phyloP scores from a whole-genome alignment of 2,888 invertebrate species.

The Drosophila kanekoi region DNA sequence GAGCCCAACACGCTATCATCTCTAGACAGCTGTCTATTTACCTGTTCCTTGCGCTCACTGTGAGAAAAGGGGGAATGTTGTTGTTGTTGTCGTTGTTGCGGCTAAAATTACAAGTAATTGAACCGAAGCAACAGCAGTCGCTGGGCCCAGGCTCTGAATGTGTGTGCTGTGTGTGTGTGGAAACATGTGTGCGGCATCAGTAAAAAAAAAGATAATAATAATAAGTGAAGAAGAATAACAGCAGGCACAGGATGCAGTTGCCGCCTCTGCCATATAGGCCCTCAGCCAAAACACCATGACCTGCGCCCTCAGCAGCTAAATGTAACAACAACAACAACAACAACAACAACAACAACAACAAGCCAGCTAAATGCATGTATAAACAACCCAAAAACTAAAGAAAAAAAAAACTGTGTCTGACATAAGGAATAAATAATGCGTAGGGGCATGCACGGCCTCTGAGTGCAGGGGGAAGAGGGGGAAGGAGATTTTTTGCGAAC shows the following conservation, averaged over 20 bases:
- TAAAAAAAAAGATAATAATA: constrained; percentile 23
- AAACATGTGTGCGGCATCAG: constrained; percentile 62
- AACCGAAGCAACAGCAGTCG: constrained; percentile 54
- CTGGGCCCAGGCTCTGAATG: neutral
- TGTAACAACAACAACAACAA: constrained; percentile 48
- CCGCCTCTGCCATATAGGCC: constrained; percentile 27
- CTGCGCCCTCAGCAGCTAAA: constrained; percentile 61
- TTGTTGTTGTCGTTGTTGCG: constrained; percentile 60
- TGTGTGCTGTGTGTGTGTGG: constrained; percentile 25
- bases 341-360: constrained; percentile 34
- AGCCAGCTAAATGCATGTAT: constrained; percentile 46
- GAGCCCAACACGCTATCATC: constrained; percentile 35
- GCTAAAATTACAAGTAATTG: constrained; percentile 81
- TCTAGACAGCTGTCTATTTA: constrained; percentile 37
- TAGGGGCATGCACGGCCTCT: neutral
- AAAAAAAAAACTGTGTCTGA: constrained; percentile 16
- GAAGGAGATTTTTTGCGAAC: constrained; percentile 40
- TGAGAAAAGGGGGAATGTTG: constrained; percentile 39
- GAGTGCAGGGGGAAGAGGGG: constrained; percentile 6
- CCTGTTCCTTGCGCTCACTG: constrained; percentile 40
- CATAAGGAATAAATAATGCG: constrained; percentile 7
- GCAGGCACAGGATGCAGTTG: constrained; percentile 63
- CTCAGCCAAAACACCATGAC: constrained; percentile 45
- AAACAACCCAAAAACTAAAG: constrained; percentile 34
- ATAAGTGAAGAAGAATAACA: constrained; percentile 22